Evolutionary conservation across 1,140 invertebrate species (phyloP), one percentile per base, ranked within the genome.

Genomic region (Hylaeus anthracinus): DNA sequence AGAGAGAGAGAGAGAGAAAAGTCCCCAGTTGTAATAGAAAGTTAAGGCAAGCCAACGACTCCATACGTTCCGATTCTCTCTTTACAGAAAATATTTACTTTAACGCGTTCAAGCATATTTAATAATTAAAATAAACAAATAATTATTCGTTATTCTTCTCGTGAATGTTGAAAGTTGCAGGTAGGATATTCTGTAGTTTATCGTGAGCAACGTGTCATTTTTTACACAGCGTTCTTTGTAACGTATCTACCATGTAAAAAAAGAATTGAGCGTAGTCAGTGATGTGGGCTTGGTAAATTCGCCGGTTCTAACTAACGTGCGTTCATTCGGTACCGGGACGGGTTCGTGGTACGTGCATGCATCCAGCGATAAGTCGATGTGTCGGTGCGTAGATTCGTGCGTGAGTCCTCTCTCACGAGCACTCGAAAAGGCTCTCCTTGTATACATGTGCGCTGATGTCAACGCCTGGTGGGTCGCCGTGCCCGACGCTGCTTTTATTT

Each of bases 401-500:
- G 65, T 63, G 15, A 26, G 39, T 48, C 26, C 26, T 26, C 12
- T 53, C 26, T 55, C 60, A 39, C 10, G 53, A 6, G 14, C 53
- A 55, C 58, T 71, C 58, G 37, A 67, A 63, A 72, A 65, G 70
- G 61, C 43, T 45, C 72, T 65, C 73, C 66, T 45, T 26, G 26
- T 26, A 58, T 87, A 45, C 61, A 83, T 78, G 83, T 73, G 82
- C 71, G 79, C 88, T 83, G 88, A 89, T 91, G 90, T 91, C 90
- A 91, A 91, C 90, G 90, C 86, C 89, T 91, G 90, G 86, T 88
- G 85, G 85, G 87, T 89, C 89, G 90, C 82, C 91, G 89, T 87
- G 85, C 82, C 85, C 89, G 86, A 88, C 90, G 90, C 90, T 85
- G 89, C 90, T 92, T 92, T 92, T 92, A 92, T 92, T 92, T 92